These are phyloP conservation scores for Manis javanica DNA, from an alignment of 2,797 vertebrate species.

Conservation along the genomic window DNA sequence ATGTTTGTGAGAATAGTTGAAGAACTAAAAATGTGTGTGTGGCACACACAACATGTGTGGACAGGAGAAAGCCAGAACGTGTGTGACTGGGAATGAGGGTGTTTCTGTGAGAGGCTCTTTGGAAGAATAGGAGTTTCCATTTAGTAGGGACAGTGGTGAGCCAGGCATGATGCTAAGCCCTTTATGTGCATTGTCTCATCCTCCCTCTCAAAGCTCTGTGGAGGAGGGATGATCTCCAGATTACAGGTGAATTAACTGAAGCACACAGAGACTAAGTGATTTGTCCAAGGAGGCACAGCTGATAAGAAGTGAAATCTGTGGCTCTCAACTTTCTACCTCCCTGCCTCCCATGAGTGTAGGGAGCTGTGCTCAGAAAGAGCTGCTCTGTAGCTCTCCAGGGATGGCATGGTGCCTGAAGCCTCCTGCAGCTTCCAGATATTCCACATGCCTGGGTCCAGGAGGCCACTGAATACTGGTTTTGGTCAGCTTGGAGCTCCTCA, in stretches of 20 bases:
- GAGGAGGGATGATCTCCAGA: not conserved
- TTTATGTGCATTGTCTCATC: slow-evolving; percentile 43
- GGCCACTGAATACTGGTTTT: not conserved
- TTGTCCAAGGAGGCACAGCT: not conserved
- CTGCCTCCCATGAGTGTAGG: not conserved
- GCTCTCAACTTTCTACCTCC: not conserved
- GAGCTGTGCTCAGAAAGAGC: not conserved
- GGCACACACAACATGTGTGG: slow-evolving; percentile 21
- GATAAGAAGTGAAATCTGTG: not conserved
- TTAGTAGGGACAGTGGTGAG: slow-evolving; percentile 16
- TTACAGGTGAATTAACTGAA: slow-evolving; percentile 19
- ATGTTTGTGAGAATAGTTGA: not conserved
- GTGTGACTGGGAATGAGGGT: not conserved
- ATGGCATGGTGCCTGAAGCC: not conserved
- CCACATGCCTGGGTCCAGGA: not conserved
- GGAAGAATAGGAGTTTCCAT: slow-evolving; percentile 63
- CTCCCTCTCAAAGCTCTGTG: not conserved
- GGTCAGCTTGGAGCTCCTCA: not conserved
- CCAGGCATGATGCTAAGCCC: not conserved
- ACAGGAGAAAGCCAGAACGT: not conserved
- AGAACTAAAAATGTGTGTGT: not conserved
- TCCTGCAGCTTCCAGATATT: not conserved
- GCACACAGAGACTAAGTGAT: not conserved
- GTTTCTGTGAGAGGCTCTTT: slow-evolving; percentile 34
- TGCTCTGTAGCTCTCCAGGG: not conserved